Percentiles rank a stretch among this genome's conserved stretches.
These are phyloP conservation scores for Ciconia boyciana DNA, from an alignment of 2,113 vertebrate species.

Conservation along the genomic window DNA sequence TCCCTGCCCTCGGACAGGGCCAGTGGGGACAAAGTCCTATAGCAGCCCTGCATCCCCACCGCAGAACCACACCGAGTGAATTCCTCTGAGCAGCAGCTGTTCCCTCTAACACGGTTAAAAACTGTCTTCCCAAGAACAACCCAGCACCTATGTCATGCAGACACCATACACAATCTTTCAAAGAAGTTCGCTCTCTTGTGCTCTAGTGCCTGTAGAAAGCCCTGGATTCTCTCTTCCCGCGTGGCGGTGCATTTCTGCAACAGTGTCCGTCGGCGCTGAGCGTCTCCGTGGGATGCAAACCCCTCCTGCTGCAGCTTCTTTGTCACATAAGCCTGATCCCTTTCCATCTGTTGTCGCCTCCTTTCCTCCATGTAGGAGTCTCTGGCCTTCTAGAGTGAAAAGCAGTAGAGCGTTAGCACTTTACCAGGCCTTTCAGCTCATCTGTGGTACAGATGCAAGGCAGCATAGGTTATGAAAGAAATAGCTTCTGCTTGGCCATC, in stretches of 20 bases:
- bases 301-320: constrained; percentile 84
- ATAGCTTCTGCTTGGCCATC: background rate
- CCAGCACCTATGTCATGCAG: constrained; percentile 67
- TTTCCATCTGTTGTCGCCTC: constrained; percentile 84
- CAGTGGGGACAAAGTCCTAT: background rate
- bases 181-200: constrained; percentile 85
- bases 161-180: constrained; percentile 63
- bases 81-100: constrained; percentile 10
- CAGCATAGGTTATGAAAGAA: background rate
- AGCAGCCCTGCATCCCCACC: background rate
- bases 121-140: constrained; percentile 19
- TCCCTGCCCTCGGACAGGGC: background rate
- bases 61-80: background rate
- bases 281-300: constrained; percentile 62
- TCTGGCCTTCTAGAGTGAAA: constrained; percentile 84
- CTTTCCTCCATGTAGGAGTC: constrained; percentile 85
- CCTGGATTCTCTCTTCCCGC: constrained; percentile 85
- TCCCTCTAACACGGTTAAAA: background rate
- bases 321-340: constrained; percentile 81
- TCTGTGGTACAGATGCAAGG: background rate
- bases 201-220: constrained; percentile 86
- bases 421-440: background rate
- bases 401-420: background rate
- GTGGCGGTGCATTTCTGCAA: constrained; percentile 77
- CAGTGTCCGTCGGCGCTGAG: constrained; percentile 70